Evolutionary conservation across 64 coral and sea anemone genomes (phyloP), one percentile per base, ranked within the genome.

Genomic region (Montipora sp.): DNA sequence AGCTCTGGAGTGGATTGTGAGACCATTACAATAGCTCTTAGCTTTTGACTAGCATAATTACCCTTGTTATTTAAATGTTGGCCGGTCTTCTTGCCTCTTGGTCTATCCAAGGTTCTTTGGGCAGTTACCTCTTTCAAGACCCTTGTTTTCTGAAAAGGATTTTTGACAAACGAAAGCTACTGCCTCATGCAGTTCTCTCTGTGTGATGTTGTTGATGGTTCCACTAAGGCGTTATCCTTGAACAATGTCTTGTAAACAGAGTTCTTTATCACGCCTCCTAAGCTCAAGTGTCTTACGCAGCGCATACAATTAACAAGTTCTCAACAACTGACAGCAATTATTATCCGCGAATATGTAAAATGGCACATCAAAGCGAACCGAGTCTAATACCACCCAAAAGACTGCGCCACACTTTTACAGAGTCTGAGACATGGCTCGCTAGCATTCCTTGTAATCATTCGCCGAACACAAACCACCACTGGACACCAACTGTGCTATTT

Each of bases 261-360:
- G 18, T n/a, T 59, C 45, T 72, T 48, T 71, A 85, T 85, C 82
- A 85, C 82, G 82, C 82, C 82, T 85, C 61, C 82, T 85, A 18
- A 15, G 65, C 16, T 85, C n/a, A 84, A 65, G 19, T 82, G 80
- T 63, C 55, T 82, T 61, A 82, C 66, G 36, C 82, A 78, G 45
- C 49, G 65, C 82, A 83, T 83, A 67, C 57, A 16, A 83, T 83
- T 83, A 83, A 47, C 59, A 45, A 68, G 36, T 46, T 72, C 65
- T 71, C 46, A n/a, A 78, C 75, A n/a, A 16, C 47, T 72, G 7
- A 71, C 12, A 85, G 45, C 71, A 85, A 50, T 72, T 7, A 71
- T 82, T 61, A 24, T 14, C 80, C 61, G 55, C 20, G 55, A 65
- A 82, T 46, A 63, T 63, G 80, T 61, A 27, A 82, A 82, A 82